A percentile compares a stretch with the other conserved stretches of the same genome.
Conservation (phyloP, 2,888 invertebrate genomes). For the Eupeodes luniger region DNA sequence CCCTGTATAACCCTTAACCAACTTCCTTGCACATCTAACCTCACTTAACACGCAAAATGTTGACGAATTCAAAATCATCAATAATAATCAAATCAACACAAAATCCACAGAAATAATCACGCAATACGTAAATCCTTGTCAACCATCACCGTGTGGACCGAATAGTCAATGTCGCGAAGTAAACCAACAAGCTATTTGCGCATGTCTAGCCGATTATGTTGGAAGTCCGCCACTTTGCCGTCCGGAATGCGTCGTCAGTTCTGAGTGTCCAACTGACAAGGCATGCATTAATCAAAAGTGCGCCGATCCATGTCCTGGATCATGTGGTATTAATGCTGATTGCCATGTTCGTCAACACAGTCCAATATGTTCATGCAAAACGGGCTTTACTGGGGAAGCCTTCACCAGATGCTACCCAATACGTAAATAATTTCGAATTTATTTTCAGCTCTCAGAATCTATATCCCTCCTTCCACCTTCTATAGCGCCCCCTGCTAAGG, state of each 20-base stretch:
- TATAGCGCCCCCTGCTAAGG: conserved; percentile 78
- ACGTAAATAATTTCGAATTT: conserved; percentile 61
- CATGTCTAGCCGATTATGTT: conserved; percentile 88
- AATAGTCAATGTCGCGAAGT: conserved; percentile 89
- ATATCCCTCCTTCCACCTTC: background rate
- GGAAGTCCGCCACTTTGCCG: conserved; percentile 92
- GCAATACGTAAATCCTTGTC: conserved; percentile 85
- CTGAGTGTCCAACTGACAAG: conserved; percentile 90
- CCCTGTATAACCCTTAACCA: background rate
- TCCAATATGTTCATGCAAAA: conserved; percentile 91
- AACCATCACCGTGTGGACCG: conserved; percentile 92
- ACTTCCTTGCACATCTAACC: background rate
- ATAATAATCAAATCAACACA: conserved; percentile 10
- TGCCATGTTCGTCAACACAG: conserved; percentile 93
- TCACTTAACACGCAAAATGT: background rate
- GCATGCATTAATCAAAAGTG: conserved; percentile 92
- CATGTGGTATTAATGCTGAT: conserved; percentile 91
- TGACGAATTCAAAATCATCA: conserved; percentile 37
- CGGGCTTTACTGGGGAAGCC: conserved; percentile 91
- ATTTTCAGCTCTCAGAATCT: background rate
- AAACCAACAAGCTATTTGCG: conserved; percentile 89
- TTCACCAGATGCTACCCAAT: conserved; percentile 87
- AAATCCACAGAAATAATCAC: conserved; percentile 50
- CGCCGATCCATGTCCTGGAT: conserved; percentile 90
- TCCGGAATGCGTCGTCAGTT: conserved; percentile 92